Percentiles rank a stretch among this genome's conserved stretches.
These are phyloP conservation scores for Melanotaenia parkinsoni DNA, from an alignment of 2,797 vertebrate genomes.

Conservation along the genomic window DNA sequence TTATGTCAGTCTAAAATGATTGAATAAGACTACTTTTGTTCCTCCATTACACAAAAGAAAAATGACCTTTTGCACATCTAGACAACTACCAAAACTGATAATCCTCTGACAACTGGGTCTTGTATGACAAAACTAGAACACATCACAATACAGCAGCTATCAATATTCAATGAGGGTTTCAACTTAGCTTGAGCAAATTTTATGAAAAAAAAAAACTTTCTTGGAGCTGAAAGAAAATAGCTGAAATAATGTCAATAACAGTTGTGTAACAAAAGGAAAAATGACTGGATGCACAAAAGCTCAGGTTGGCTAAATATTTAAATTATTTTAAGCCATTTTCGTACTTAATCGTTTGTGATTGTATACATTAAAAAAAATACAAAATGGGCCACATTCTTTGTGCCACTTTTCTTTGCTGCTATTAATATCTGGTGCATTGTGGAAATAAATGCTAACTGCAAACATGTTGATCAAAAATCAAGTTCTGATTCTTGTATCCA, in stretches of 20 bases:
- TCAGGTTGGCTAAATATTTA: conserved; percentile 12
- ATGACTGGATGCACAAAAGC: background rate
- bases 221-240: background rate
- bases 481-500: background rate
- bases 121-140: conserved; percentile 21
- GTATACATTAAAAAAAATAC: background rate
- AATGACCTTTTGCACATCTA: conserved; percentile 19
- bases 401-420: background rate
- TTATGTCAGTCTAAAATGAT: conserved; percentile 10
- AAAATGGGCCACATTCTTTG: too few species aligned
- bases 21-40: conserved; percentile 6
- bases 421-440: background rate
- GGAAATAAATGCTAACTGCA: background rate
- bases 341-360: background rate
- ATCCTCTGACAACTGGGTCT: conserved; percentile 3
- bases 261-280: background rate
- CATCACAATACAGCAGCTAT: conserved; percentile 15
- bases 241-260: background rate
- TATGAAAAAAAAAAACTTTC: conserved; percentile 1
- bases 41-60: conserved; percentile 15
- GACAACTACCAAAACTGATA: conserved; percentile 16
- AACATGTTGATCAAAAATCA: background rate
- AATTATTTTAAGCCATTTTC: conserved; percentile 3
- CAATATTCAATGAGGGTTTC: conserved; percentile 21
- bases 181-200: background rate